These are phyloP conservation scores for Andrena hattorfiana DNA, from an alignment of 2,888 invertebrate genomes.

Conservation along the genomic window DNA sequence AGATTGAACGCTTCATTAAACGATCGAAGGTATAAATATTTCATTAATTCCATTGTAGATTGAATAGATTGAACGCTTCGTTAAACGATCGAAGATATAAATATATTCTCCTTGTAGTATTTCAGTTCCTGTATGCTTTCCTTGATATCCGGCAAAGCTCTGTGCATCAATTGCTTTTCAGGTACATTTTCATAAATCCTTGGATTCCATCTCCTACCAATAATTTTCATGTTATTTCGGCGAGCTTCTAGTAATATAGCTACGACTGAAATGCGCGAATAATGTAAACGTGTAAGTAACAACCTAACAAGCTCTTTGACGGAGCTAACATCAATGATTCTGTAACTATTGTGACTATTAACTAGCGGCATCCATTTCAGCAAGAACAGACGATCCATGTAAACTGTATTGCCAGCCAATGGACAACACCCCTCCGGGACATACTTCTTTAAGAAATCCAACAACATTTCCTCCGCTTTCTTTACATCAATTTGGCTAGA, in stretches of 20 bases:
- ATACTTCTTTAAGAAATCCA: constrained; percentile 89
- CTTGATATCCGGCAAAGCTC: constrained; percentile 93
- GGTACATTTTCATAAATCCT: constrained; percentile 87
- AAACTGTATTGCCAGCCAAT: constrained; percentile 95
- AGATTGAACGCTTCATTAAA: too few species aligned
- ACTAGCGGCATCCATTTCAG: constrained; percentile 93
- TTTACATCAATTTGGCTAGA: constrained; percentile 89
- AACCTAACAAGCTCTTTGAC: constrained; percentile 92
- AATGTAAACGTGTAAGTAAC: neutral
- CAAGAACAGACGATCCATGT: constrained; percentile 94
- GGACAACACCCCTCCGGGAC: constrained; percentile 88
- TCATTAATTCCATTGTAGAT: neutral
- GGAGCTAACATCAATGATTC: constrained; percentile 96
- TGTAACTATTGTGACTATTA: constrained; percentile 93
- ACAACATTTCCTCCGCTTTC: constrained; percentile 90
- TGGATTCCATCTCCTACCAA: constrained; percentile 89
- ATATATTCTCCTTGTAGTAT: constrained; percentile 88
- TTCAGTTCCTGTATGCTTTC: constrained; percentile 94
- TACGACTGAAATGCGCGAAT: neutral
- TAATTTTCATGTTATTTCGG: constrained; percentile 1
- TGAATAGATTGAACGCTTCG: neutral
- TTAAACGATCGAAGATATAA: constrained; percentile 19
- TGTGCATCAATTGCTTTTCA: constrained; percentile 85
- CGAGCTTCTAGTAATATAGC: neutral
- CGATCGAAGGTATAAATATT: constrained; percentile 57